Evolutionary conservation across 2,797 vertebrate genomes (phyloP).

Genomic region (Distichodus sexfasciatus): DNA sequence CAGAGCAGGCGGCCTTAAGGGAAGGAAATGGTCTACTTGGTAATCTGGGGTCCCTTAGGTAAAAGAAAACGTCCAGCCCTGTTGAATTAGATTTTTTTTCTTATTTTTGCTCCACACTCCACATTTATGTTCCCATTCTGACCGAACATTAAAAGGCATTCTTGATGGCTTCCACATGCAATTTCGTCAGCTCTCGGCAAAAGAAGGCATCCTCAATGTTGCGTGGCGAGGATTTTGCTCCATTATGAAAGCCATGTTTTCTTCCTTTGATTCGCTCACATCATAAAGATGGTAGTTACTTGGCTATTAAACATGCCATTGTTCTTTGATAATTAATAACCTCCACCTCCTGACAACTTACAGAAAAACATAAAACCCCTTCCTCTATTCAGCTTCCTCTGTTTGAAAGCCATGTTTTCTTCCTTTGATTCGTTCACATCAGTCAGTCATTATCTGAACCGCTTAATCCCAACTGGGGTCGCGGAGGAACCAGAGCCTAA

Average conservation of each 20-base stretch:
- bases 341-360: too few relatives aligned
- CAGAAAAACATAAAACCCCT: too few relatives aligned
- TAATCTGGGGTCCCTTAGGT: constrained; percentile 56
- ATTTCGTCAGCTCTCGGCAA: constrained; percentile 54
- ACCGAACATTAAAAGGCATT: constrained; percentile 60
- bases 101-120: constrained; percentile 57
- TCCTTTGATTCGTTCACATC: constrained; percentile 39
- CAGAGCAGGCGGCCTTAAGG: constrained; percentile 54
- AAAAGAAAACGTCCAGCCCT: constrained; percentile 46
- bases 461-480: too few relatives aligned
- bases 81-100: constrained; percentile 53
- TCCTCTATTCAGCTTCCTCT: too few relatives aligned
- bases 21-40: constrained; percentile 54
- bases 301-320: neutral
- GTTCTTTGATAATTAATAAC: neutral
- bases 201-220: constrained; percentile 66
- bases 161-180: constrained; percentile 73
- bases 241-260: constrained; percentile 23
- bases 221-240: constrained; percentile 60
- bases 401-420: constrained; percentile 8
- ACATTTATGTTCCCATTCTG: constrained; percentile 68
- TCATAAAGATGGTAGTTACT: neutral
- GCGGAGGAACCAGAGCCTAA: too few relatives aligned
- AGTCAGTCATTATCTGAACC: too few relatives aligned
- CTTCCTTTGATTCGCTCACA: constrained; percentile 36